Evolutionary conservation across 2,113 vertebrate genomes (phyloP), one percentile per base, ranked within the genome.

Genomic region (Eupsittula cactorum): DNA sequence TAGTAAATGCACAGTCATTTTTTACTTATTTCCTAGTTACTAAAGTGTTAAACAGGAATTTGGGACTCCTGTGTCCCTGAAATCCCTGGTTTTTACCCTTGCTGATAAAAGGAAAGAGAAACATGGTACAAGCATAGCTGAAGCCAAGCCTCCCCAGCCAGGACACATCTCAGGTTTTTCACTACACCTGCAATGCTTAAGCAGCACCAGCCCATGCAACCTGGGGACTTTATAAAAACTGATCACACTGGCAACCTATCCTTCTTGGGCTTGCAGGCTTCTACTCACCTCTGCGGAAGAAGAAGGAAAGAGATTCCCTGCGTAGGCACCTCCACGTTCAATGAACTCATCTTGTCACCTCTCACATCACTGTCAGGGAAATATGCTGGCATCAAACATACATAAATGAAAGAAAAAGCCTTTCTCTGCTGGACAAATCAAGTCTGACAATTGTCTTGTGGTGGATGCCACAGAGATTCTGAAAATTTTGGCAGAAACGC

Each of bases 401-500:
- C 7, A 15, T 42, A 74, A 77, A 81, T 35, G 50, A 83, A 96
- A 94, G 68, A 71, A 93, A 86, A 94, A 96, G 37, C 76, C 71
- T 74, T 79, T 95, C 39, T 76, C 68, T 74, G 64, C 24, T 2
- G 63, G 76, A 95, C 85, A 73, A 90, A 68, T 94, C 55, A 78
- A 96, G 39, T 35, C 90, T 94, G 93, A 94, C 93, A 93, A 93
- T 86, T 80, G 79, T 70, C 88, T 96, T 85, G 82, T 86, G 19
- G 70, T 39, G 49, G 55, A 90, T 96, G 94, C 82, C 92, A 94
- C 79, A 83, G 53, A 90, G 46, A 96, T 88, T 88, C 79, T 95
- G 96, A 94, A 80, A 73, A 76, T 94, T 96, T 94, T 96, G 92
- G 95, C 95, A 97, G 93, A 85, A 96, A 86, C 0, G 4, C 35